Conservation (phyloP, 2,888 invertebrate genomes). For the Herminia tarsipennalis region DNA sequence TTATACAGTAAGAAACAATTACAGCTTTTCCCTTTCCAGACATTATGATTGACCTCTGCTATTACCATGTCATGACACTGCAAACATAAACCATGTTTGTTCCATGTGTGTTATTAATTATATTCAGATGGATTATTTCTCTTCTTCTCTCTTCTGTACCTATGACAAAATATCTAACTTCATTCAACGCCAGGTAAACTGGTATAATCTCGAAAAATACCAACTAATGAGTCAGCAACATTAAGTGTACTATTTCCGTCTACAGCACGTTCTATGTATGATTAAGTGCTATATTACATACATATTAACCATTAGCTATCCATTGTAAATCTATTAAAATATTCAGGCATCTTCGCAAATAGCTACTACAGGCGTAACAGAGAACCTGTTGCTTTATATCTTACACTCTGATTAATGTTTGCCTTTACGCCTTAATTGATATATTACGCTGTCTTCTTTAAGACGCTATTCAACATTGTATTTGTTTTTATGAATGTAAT, state of each 20-base stretch:
- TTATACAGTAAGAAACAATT: too few relatives aligned
- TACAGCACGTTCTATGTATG: not conserved
- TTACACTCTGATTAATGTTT: constrained; percentile 48
- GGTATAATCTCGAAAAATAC: not conserved
- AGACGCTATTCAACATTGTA: constrained; percentile 18
- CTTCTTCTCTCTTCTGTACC: too few relatives aligned
- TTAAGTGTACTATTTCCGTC: constrained; percentile 1
- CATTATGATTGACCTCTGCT: too few relatives aligned
- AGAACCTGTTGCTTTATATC: constrained; percentile 29
- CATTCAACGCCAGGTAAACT: not conserved
- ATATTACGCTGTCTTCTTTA: constrained; percentile 49
- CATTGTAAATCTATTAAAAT: constrained; percentile 5
- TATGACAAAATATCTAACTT: too few relatives aligned
- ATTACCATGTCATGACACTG: too few relatives aligned
- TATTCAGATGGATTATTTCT: too few relatives aligned
- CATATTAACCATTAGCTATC: not conserved
- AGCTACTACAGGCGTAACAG: constrained; percentile 11
- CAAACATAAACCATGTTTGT: too few relatives aligned
- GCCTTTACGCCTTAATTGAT: constrained; percentile 49
- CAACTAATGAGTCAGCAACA: constrained; percentile 2
- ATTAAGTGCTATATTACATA: not conserved
- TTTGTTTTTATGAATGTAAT: constrained; percentile 49
- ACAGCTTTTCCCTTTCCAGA: too few relatives aligned
- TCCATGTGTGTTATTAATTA: too few relatives aligned
- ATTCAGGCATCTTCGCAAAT: constrained; percentile 10